Conservation (phyloP, 2,888 invertebrate genomes). For the Eumacrocentrus americanus region DNA sequence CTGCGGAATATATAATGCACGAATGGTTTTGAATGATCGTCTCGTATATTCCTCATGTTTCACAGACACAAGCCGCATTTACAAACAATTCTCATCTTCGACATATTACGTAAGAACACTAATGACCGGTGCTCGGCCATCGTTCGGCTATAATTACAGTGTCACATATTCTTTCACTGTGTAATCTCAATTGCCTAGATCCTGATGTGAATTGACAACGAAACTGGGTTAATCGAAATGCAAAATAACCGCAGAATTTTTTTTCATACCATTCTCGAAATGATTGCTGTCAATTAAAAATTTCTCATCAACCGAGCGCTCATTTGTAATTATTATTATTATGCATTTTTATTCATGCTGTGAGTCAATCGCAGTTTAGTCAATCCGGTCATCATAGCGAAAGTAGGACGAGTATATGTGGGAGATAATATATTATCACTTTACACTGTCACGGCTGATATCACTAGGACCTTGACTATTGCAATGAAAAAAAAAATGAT, state of each 20-base stretch:
- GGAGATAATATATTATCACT: too few relatives aligned
- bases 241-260: neutral
- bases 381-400: neutral
- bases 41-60: neutral
- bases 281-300: neutral
- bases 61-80: neutral
- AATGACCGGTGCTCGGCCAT: slow-evolving; percentile 5
- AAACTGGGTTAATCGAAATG: neutral
- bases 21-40: neutral
- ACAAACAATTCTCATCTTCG: neutral
- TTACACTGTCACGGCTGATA: too few relatives aligned
- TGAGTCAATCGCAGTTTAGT: too few relatives aligned
- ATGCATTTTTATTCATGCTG: too few relatives aligned
- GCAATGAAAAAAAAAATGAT: too few relatives aligned
- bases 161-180: neutral
- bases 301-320: neutral
- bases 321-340: neutral
- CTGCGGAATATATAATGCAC: neutral
- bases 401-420: neutral
- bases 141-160: neutral
- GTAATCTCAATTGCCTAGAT: slow-evolving; percentile 7
- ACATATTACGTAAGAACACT: neutral
- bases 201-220: neutral
- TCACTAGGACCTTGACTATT: too few relatives aligned
- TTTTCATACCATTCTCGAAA: neutral